Evolutionary conservation across 2,888 invertebrate genomes (phyloP), one percentile per base, ranked within the genome.

Genomic region (Calameuta pallipes): DNA sequence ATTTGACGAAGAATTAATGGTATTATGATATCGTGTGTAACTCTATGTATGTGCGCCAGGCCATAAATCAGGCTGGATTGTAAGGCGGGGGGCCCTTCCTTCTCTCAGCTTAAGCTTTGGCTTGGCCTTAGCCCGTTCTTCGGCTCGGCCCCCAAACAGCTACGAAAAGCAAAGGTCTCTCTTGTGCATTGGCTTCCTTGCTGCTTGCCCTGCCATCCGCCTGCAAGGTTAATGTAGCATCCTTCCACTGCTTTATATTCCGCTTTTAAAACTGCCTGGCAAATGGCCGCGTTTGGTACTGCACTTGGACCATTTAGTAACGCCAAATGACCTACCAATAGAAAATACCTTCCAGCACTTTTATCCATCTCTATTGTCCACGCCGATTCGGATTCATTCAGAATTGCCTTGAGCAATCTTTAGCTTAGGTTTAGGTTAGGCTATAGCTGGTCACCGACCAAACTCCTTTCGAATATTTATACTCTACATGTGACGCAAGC

Each of bases 81-180:
- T 90, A 82, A 90, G 87, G 85, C 88, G 88, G 88, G 87, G 85
- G 86, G 85, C 92, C 93, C 93, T 92, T 92, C 91, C 92, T 93
- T 93, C 93, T 92, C 92, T 92, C 93, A 92, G 93, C 92, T 92
- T 93, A 92, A 88, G 87, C 85, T 88, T 84, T 88, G 86, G 88
- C 90, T 89, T 91, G 92, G 92, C 93, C 93, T 93, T 92, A 92
- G 92, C 92, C 92, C 92, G 76, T 69, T 69, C 93, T 93, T 85
- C 85, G 86, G 80, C 83, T 84, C 84, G 84, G 84, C 85, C 86
- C 85, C 86, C 86, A 82, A 85, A 87, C 85, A 83, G 84, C 82
- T 82, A 82, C 84, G 80, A 82, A 80, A 85, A 83, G 83, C 81
- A 81, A 80, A 81, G 82, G 80, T 83, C 84, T 83, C 81, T 86